Evolutionary conservation across 2,888 invertebrate species (phyloP), one percentile per base, ranked within the genome.

Genomic region (Parnassius apollo): DNA sequence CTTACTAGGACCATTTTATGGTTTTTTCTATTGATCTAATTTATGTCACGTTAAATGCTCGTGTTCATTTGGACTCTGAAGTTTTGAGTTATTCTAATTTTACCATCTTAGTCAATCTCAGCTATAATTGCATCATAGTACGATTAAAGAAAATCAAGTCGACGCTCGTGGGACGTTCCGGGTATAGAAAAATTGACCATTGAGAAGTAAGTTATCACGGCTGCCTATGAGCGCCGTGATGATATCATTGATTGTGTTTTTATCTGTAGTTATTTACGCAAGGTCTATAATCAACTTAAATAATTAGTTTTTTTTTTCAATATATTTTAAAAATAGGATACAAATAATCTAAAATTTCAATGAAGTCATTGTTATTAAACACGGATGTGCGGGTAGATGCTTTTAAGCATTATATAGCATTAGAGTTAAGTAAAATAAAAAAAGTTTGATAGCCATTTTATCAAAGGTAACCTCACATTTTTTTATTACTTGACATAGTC

Each of bases 181-280:
- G 66, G 35, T 35, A 66, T 77, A 83, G 83, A 90, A 91, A 88
- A 90, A 87, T 87, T 87, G 89, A 66, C 91, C 88, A 77, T 89
- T 90, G 77, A 77, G 35, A 73, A 72, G 80, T 81, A 80, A 82
- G 75, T 76, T 84, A 86, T 84, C 88, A 18, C 91, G 90, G 90
- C 89, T 91, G 86, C 85, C 79, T 81, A 75, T 77, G 76, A 76
- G 76, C 74, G 76, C 69, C 74, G 73, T 68, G 75, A 88, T 90
- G 85, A 90, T 81, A 85, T 91, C 90, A 90, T 81, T 74, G 69
- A 68, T 76, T 82, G 83, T 83, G 83, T 85, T 65, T 78, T 65
- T 70, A 77, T 79, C 74, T 82, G 73, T 83, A 80, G 83, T 85
- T 84, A 81, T 55, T 59, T 51, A 49, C 35, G 45, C 45, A 54